Evolutionary conservation across 2,797 vertebrate genomes (phyloP).

Genomic region (Typhlichthys eigenmanni): DNA sequence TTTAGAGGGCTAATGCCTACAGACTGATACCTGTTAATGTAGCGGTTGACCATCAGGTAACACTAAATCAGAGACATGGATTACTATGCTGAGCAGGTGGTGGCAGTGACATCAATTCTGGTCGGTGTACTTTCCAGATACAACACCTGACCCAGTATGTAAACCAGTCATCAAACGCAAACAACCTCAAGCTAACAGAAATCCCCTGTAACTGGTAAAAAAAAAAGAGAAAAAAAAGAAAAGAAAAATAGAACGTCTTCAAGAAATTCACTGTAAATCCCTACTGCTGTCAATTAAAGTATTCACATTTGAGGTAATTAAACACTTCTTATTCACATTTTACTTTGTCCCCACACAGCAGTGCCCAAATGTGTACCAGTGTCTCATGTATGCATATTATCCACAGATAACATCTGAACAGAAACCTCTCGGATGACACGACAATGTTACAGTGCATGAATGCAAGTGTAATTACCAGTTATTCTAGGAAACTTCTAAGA

Average conservation of each 20-base stretch:
- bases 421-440: constrained; percentile 19
- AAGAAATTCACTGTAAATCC: neutral
- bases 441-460: constrained; percentile 25
- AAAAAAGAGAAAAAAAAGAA: no score
- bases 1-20: neutral
- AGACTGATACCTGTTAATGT: neutral
- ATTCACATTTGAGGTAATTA: neutral
- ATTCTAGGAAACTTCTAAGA: no score
- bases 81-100: constrained; percentile 40
- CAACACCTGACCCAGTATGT: constrained; percentile 62
- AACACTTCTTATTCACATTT: no score
- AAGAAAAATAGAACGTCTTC: neutral
- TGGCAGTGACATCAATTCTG: constrained; percentile 50
- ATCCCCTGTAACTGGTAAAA: neutral
- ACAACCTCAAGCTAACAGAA: constrained; percentile 12
- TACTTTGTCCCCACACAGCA: no score
- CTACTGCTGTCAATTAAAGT: neutral
- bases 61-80: constrained; percentile 19
- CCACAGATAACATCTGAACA: neutral
- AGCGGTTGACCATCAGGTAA: neutral
- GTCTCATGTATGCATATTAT: no score
- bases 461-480: no score
- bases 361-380: no score
- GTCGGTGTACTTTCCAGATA: constrained; percentile 64
- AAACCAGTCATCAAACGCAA: constrained; percentile 38